These are phyloP conservation scores for Trichomalopsis sarcophagae DNA, from an alignment of 1,140 invertebrate species.

Conservation along the genomic window DNA sequence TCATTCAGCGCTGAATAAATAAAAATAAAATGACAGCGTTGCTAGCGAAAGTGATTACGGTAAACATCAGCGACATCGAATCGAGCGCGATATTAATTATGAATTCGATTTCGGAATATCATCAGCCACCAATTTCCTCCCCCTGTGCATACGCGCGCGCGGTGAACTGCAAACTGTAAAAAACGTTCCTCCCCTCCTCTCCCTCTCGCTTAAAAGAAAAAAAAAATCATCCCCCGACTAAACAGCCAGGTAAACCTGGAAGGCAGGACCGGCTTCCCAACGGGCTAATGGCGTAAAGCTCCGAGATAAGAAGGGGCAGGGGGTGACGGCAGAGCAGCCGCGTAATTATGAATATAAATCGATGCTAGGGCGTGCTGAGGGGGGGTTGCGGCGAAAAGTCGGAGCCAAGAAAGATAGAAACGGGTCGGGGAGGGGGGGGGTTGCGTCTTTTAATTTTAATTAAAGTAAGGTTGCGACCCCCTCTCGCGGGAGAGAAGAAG, in stretches of 20 bases:
- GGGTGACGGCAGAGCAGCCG: slow-evolving; percentile 53
- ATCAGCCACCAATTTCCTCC: not conserved
- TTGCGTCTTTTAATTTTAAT: slow-evolving; percentile 74
- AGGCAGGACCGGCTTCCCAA: slow-evolving; percentile 6
- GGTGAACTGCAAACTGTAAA: no score
- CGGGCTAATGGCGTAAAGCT: not conserved
- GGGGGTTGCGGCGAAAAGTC: slow-evolving; percentile 45
- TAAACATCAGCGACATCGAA: not conserved
- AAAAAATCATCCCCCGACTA: no score
- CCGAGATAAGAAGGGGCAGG: slow-evolving; percentile 51
- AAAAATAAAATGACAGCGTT: no score
- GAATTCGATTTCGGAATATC: not conserved
- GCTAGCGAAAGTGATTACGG: not conserved
- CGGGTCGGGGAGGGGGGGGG: slow-evolving; percentile 56
- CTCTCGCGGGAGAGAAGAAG: slow-evolving; percentile 21
- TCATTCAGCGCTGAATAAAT: not conserved
- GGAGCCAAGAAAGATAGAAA: slow-evolving; percentile 50
- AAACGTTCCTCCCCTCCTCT: no score
- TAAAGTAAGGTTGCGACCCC: slow-evolving; percentile 64
- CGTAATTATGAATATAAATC: slow-evolving; percentile 75
- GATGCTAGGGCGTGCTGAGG: slow-evolving; percentile 56
- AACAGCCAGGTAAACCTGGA: no score
- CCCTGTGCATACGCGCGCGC: no score
- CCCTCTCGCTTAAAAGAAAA: no score
- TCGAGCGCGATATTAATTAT: no score